phyloP scores from a whole-genome alignment of 2,113 vertebrate genomes.

The Thymallus thymallus region DNA sequence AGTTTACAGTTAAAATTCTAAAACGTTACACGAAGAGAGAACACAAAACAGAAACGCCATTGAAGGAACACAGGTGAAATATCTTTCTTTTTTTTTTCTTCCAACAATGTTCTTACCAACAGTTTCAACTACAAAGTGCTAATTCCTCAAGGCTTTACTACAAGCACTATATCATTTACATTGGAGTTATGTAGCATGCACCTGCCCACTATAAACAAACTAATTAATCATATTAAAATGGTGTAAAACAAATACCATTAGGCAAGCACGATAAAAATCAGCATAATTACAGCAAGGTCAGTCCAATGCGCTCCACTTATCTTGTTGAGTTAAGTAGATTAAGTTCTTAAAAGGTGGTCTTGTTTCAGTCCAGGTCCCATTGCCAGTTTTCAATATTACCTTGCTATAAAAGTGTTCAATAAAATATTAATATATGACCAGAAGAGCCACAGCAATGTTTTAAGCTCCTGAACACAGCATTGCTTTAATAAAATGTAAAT shows the following conservation, averaged over 20 bases:
- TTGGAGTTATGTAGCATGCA: neutral
- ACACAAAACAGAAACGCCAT: constrained; percentile 1
- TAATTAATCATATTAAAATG: no score
- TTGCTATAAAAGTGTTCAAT: no score
- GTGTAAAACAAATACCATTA: neutral
- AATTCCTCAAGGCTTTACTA: neutral
- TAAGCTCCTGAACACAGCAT: no score
- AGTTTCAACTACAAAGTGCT: constrained; percentile 9
- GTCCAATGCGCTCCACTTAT: no score
- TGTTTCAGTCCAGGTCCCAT: no score
- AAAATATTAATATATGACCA: no score
- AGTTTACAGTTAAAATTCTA: constrained; percentile 38
- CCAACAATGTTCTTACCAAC: neutral
- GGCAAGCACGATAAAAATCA: neutral
- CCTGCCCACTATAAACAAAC: neutral
- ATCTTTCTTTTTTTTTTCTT: neutral
- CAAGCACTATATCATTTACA: neutral
- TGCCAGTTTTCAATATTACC: no score
- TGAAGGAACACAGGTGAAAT: neutral
- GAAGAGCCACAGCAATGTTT: no score
- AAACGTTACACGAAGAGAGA: constrained; percentile 20
- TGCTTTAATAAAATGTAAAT: no score
- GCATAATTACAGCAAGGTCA: no score
- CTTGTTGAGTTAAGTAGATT: no score
- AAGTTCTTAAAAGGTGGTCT: no score